Evolutionary conservation across 2,113 vertebrate species (phyloP).

Genomic region (Pygoscelis adeliae): DNA sequence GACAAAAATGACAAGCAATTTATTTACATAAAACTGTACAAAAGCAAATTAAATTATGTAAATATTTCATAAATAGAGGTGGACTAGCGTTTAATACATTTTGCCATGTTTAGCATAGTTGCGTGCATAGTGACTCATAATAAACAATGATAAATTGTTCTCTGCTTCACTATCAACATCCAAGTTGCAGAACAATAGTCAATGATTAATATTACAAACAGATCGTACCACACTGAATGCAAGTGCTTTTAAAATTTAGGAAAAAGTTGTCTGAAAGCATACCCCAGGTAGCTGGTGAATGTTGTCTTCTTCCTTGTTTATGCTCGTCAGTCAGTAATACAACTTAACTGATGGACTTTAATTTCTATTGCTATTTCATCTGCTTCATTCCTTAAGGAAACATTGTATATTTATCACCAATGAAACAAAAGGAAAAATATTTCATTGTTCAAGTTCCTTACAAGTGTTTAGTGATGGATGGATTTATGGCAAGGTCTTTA

Average conservation of each 20-base stretch:
- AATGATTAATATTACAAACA: conserved; percentile 97
- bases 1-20: conserved; percentile 99
- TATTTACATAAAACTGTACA: conserved; percentile 99
- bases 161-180: conserved; percentile 98
- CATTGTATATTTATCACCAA: neutral
- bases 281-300: conserved; percentile 76
- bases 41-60: conserved; percentile 99
- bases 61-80: conserved; percentile 99
- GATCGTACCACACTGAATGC: conserved; percentile 89
- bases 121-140: conserved; percentile 99
- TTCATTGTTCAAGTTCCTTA: neutral
- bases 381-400: conserved; percentile 11
- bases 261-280: conserved; percentile 81
- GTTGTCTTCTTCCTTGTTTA: conserved; percentile 46
- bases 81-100: conserved; percentile 98
- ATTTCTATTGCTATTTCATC: conserved; percentile 17
- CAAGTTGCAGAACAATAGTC: conserved; percentile 98
- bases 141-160: conserved; percentile 98
- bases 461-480: conserved; percentile 22
- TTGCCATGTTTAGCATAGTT: conserved; percentile 99
- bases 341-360: neutral
- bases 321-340: neutral
- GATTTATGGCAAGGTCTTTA: conserved; percentile 40
- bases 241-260: conserved; percentile 87
- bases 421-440: neutral